Evolutionary conservation across 2,113 vertebrate genomes (phyloP).

Genomic region (Ahaetulla prasina): DNA sequence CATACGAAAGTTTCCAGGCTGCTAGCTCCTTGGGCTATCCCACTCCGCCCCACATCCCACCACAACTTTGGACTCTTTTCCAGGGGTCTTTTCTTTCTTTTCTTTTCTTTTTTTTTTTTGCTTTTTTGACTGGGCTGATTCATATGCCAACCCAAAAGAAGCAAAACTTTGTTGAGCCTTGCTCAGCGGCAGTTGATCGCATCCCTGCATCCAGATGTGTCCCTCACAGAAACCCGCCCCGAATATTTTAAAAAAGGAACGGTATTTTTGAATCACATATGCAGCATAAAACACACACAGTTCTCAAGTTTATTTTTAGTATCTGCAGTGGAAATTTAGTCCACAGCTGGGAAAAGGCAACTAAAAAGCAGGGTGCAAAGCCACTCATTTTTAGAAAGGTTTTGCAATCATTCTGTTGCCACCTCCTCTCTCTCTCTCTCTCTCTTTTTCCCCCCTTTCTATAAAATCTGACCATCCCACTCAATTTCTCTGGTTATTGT

Average conservation of each 20-base stretch:
- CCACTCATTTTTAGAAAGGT: constrained; percentile 59
- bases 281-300: constrained; percentile 4
- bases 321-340: constrained; percentile 35
- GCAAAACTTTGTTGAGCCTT: not conserved
- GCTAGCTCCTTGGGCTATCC: not conserved
- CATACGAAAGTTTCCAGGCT: not conserved
- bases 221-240: constrained; percentile 17
- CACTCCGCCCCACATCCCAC: not conserved
- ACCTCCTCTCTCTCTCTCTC: constrained; percentile 30
- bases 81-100: not conserved
- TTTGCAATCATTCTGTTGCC: constrained; percentile 32
- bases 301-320: constrained; percentile 52
- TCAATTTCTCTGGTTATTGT: constrained; percentile 70
- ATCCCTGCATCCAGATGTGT: not conserved
- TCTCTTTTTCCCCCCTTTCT: constrained; percentile 37
- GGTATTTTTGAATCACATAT: not conserved
- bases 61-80: not conserved
- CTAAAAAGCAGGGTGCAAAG: constrained; percentile 39
- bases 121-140: not conserved
- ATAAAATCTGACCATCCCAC: constrained; percentile 70
- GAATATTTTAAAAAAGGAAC: not conserved
- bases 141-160: not conserved
- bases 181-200: too few species aligned
- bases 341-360: constrained; percentile 40
- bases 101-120: too few species aligned